Conservation (phyloP, 2,113 vertebrate species). For the Callorhinus ursinus region DNA sequence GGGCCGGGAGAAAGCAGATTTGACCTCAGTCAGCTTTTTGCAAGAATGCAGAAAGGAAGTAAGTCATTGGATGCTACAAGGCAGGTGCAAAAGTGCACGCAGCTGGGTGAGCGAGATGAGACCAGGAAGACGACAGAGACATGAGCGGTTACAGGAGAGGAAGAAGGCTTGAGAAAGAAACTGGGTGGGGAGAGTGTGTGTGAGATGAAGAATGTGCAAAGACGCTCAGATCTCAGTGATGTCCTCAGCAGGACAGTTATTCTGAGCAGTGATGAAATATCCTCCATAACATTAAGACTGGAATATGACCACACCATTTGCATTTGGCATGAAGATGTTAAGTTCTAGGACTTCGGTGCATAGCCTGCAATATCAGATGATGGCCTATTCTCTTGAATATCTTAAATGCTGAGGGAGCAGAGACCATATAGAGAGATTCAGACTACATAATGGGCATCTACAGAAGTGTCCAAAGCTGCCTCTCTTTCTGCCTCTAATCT, state of each 20-base stretch:
- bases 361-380: not conserved
- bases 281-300: not conserved
- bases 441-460: not conserved
- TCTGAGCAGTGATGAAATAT: not conserved
- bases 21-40: not conserved
- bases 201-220: not conserved
- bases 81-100: not conserved
- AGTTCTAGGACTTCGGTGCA: not conserved
- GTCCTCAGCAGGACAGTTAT: not conserved
- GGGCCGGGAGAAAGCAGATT: conserved; percentile 1
- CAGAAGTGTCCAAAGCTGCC: not conserved
- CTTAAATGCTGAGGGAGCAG: not conserved
- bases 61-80: not conserved
- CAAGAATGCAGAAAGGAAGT: not conserved
- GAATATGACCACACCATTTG: not conserved
- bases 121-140: not conserved
- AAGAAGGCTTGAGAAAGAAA: conserved; percentile 45
- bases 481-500: not conserved
- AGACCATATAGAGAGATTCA: not conserved
- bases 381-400: not conserved
- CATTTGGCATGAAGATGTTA: not conserved
- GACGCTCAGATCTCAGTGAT: not conserved
- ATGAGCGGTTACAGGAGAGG: not conserved
- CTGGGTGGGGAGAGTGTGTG: not conserved
- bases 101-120: not conserved